Base-by-base conservation (phyloP, 2,797 vertebrate species). In the Aselliscus stoliczkanus region DNA sequence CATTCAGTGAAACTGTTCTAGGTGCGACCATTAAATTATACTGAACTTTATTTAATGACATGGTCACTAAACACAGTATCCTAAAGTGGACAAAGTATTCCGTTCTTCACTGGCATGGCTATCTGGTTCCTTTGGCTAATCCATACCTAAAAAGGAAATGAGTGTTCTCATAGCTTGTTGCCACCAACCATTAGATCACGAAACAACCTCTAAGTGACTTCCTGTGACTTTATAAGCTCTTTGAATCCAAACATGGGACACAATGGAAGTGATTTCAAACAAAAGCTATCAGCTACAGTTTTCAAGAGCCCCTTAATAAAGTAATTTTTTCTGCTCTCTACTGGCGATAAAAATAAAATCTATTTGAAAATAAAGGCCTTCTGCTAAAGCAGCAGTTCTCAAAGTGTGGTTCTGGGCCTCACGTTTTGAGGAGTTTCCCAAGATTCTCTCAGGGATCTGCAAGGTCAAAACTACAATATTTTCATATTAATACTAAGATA, bases 301-400 rank as follows among this genome's bases (percentile, higher is more conserved):
- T 94, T 69, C 69, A 27, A 37, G 27, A 58, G 39, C 17, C 13
- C 27, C 64, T 54, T 56, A 58, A 94, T 82, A 90, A 82, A 79
- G 39, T 73, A 88, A 81, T 90, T 86, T 95, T 73, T 25, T 60
- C 90, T 95, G 97, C 97, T 96, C 95, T 92, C 97, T 97, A 82
- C 54, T 96, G 96, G 95, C 95, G n/a, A 86, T 39, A 31, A 72
- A 95, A 93, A 77, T 69, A 86, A 96, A 82, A 72, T 72, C 56
- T 82, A 69, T 50, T 65, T 89, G 70, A 93, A 93, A 92, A 95
- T 47, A 29, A 15, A 17, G 1, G 34, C 17, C 10, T 58, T 80
- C 34, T n/a, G 50, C 76, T 44, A 85, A 90, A 86, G 18, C n/a
- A 94, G 88, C 47, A 44, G 25, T 58, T 89, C n/a, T 88, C 39